Percentiles rank a stretch among this genome's conserved stretches.
These are phyloP conservation scores for Bicyclus anynana DNA, from an alignment of 1,140 invertebrate species.

Conservation along the genomic window DNA sequence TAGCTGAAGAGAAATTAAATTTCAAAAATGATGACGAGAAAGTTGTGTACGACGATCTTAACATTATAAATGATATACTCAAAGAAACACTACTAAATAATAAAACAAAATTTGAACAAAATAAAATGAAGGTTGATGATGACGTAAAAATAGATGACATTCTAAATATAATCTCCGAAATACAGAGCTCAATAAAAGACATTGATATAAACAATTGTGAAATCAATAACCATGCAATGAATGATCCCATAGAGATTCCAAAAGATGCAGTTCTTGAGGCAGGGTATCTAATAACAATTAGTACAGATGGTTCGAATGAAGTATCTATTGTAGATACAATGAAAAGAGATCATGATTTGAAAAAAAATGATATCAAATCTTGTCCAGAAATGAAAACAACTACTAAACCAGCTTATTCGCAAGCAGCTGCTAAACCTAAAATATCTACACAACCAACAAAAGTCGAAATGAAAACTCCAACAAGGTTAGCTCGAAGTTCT, in stretches of 20 bases:
- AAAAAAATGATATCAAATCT: constrained; percentile 38
- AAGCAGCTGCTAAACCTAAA: constrained; percentile 76
- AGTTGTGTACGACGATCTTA: neutral
- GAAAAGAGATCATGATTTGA: constrained; percentile 41
- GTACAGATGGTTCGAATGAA: constrained; percentile 10
- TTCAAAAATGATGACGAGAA: neutral
- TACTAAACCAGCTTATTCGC: constrained; percentile 68
- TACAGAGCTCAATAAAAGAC: too few relatives aligned
- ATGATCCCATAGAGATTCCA: neutral
- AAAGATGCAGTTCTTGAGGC: neutral
- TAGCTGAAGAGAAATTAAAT: neutral
- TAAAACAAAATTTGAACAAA: neutral
- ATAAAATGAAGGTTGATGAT: neutral
- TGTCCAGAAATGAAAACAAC: constrained; percentile 32
- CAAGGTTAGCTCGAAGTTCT: constrained; percentile 73
- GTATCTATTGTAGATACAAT: constrained; percentile 14
- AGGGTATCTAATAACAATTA: constrained; percentile 14
- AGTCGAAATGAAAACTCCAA: constrained; percentile 51
- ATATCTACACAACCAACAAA: constrained; percentile 38
- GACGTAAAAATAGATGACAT: neutral
- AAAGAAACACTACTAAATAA: neutral
- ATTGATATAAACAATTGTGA: too few relatives aligned
- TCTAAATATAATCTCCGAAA: neutral
- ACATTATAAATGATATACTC: neutral
- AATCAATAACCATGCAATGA: neutral